Evolutionary conservation across 2,797 vertebrate genomes (phyloP).

Genomic region (Crenuchus spilurus): DNA sequence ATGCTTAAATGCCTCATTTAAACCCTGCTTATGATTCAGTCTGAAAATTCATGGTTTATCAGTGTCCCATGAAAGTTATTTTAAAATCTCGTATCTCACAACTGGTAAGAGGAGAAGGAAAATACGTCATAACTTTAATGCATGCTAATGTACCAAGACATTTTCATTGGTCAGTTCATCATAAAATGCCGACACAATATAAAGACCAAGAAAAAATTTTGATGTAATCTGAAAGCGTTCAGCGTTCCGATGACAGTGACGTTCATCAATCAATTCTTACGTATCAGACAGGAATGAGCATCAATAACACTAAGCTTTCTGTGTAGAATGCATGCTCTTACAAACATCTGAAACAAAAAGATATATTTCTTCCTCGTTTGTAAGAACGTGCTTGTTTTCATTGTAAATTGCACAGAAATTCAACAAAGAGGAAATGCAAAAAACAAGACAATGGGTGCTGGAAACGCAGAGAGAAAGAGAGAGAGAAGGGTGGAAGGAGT

Average conservation of each 20-base stretch:
- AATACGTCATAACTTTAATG: no score
- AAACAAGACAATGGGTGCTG: background rate
- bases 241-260: no score
- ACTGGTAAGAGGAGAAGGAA: no score
- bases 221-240: no score
- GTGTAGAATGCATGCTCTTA: background rate
- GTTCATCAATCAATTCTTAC: no score
- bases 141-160: no score
- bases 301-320: background rate
- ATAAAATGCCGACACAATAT: no score
- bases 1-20: background rate
- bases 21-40: no score
- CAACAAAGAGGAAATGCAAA: background rate
- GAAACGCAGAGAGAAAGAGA: constrained; percentile 9
- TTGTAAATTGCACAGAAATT: background rate
- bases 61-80: background rate
- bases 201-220: no score
- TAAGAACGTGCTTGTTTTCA: background rate
- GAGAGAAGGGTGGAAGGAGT: constrained; percentile 33
- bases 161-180: no score
- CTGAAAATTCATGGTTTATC: no score
- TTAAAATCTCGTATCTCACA: background rate
- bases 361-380: background rate
- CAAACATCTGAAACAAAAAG: background rate
- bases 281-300: background rate